Conservation (phyloP, 2,888 invertebrate species). For the Tetragnatha montana region DNA sequence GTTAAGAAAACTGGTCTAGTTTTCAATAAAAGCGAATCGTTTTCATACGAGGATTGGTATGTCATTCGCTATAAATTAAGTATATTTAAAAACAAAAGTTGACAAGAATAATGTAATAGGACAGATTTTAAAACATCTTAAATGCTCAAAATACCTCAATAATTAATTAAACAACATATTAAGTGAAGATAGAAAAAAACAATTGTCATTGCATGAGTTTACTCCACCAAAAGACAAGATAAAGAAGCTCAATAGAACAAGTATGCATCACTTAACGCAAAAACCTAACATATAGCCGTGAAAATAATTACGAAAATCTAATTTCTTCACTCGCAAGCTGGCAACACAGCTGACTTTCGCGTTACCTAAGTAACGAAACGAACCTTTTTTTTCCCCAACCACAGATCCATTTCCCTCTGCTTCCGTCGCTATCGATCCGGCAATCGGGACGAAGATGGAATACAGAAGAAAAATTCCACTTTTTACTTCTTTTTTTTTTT, state of each 20-base stretch:
- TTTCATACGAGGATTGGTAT: too few relatives aligned
- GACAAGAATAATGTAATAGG: too few relatives aligned
- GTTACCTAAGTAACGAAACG: not conserved
- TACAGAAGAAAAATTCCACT: conserved; percentile 2
- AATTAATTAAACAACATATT: too few relatives aligned
- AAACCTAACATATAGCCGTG: not conserved
- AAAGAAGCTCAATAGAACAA: not conserved
- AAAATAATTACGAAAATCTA: not conserved
- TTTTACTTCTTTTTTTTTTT: not conserved
- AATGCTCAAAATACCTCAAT: too few relatives aligned
- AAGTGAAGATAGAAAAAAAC: not conserved
- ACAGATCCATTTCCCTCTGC: not conserved
- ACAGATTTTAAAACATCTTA: too few relatives aligned
- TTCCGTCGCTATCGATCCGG: not conserved
- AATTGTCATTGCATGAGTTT: not conserved
- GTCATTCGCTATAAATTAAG: too few relatives aligned
- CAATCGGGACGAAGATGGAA: conserved; percentile 14
- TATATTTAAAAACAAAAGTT: too few relatives aligned
- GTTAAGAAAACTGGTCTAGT: too few relatives aligned
- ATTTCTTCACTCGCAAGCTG: not conserved
- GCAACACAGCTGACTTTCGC: not conserved
- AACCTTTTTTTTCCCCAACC: not conserved
- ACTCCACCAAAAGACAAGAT: not conserved
- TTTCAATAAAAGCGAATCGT: too few relatives aligned
- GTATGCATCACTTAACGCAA: not conserved